Conservation (phyloP, 2,113 vertebrate species). For the Phocoena sinus region DNA sequence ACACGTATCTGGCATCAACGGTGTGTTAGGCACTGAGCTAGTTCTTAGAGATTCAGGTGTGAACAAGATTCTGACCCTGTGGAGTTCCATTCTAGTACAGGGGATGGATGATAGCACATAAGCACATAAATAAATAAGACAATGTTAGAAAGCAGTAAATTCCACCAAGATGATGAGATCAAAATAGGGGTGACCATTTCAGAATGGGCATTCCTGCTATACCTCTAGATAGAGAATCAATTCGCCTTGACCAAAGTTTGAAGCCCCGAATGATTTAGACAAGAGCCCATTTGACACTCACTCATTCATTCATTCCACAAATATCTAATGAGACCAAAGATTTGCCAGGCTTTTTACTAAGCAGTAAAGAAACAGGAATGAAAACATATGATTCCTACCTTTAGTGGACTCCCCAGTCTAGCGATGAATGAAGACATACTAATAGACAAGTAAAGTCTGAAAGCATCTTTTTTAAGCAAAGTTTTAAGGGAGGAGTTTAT, state of each 20-base stretch:
- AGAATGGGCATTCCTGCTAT: neutral
- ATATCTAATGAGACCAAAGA: neutral
- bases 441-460: neutral
- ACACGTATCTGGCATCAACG: neutral
- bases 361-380: neutral
- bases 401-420: neutral
- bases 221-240: neutral
- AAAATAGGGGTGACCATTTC: neutral
- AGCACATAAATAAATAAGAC: neutral
- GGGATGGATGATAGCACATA: neutral
- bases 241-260: neutral
- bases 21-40: neutral
- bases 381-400: neutral
- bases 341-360: neutral
- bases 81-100: neutral
- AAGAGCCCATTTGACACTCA: neutral
- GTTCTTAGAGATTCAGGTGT: neutral
- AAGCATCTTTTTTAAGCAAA: neutral
- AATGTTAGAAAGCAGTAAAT: neutral
- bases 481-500: neutral
- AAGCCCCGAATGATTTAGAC: neutral
- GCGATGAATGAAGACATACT: no score
- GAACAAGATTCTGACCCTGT: neutral
- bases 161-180: neutral
- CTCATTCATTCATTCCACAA: neutral